Percentiles rank a stretch among this genome's conserved stretches.
phyloP scores from a whole-genome alignment of 1,140 invertebrate species.

The Scaptomyza hsui region DNA sequence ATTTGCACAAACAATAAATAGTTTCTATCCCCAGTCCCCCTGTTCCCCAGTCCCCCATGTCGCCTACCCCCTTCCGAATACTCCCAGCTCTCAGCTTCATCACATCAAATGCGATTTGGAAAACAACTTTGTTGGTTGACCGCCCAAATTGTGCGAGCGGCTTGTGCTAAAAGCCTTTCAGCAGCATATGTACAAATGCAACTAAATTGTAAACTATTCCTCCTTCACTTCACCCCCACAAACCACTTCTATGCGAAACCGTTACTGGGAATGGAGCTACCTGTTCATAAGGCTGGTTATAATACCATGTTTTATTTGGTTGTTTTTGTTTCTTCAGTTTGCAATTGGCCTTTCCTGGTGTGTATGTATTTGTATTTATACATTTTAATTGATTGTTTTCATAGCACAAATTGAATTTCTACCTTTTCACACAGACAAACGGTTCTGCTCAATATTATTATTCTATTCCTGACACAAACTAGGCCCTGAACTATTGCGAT shows the following conservation, averaged over 20 bases:
- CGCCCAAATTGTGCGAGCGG: conserved; percentile 20
- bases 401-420: conserved; percentile 39
- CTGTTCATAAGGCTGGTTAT: background rate
- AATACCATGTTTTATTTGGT: conserved; percentile 14
- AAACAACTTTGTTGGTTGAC: conserved; percentile 34
- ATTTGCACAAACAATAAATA: no score
- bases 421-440: background rate
- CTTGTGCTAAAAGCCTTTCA: conserved; percentile 28
- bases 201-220: conserved; percentile 57
- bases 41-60: no score
- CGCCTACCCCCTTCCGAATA: no score
- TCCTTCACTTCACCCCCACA: background rate
- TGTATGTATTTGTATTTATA: conserved; percentile 32
- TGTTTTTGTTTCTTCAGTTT: conserved; percentile 25
- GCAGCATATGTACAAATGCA: conserved; percentile 54
- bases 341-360: conserved; percentile 29
- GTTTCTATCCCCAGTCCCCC: no score
- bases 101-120: no score
- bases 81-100: no score
- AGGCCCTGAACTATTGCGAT: no score
- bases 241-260: no score
- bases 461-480: background rate
- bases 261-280: background rate
- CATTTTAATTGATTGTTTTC: conserved; percentile 71
- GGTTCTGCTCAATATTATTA: background rate